Conservation (phyloP, 1,140 invertebrate species). For the Drosophila sp. region DNA sequence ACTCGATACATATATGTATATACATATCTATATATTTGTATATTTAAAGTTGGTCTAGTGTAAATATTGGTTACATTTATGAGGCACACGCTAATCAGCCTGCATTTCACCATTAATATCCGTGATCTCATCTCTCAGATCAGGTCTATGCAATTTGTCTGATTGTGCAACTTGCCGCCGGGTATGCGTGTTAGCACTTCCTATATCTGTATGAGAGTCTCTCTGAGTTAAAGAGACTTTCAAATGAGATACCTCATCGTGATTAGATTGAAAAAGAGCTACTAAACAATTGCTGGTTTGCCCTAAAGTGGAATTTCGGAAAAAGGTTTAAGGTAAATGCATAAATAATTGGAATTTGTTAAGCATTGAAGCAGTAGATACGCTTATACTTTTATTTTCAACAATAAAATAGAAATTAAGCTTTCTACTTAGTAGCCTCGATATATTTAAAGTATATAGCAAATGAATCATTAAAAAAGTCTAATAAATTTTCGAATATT, state of each 20-base stretch:
- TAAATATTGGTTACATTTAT: constrained; percentile 51
- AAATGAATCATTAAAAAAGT: no score
- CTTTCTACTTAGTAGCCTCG: no score
- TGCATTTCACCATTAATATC: constrained; percentile 26
- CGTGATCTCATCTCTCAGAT: constrained; percentile 6
- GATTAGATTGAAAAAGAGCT: constrained; percentile 8
- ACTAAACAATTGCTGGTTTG: background rate
- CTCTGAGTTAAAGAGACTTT: background rate
- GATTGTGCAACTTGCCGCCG: constrained; percentile 12
- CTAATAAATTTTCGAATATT: no score
- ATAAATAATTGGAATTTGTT: background rate
- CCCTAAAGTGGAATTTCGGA: background rate
- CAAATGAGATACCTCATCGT: background rate
- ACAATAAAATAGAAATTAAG: no score
- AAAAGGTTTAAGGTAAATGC: background rate
- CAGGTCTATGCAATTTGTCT: constrained; percentile 4
- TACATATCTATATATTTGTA: constrained; percentile 6
- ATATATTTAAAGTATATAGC: no score
- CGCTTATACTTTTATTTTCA: no score
- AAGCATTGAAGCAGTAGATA: no score
- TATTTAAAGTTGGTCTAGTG: constrained; percentile 11
- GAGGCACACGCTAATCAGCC: constrained; percentile 38
- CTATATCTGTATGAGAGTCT: background rate
- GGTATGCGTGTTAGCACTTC: constrained; percentile 14
- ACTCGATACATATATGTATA: constrained; percentile 2